phyloP scores from a whole-genome alignment of 2,797 vertebrate species.

The Acanthopagrus latus region DNA sequence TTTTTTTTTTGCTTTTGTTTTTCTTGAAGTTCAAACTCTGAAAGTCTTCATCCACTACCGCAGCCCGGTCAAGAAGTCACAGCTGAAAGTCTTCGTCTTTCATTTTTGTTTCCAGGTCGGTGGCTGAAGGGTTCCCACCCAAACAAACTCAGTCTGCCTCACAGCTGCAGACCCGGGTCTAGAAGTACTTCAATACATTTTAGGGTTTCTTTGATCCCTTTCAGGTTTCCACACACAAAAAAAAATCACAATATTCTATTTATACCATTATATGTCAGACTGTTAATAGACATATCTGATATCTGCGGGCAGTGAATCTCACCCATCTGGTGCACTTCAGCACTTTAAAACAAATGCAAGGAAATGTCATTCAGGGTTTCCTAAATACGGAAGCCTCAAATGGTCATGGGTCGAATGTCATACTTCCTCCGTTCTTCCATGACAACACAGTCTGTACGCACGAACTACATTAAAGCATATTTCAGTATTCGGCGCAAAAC shows the following conservation, averaged over 20 bases:
- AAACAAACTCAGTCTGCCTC: slow-evolving; percentile 30
- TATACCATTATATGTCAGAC: not conserved
- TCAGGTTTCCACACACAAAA: slow-evolving; percentile 7
- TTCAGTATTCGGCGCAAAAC: too few species aligned
- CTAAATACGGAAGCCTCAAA: not conserved
- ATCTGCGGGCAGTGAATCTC: not conserved
- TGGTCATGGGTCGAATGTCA: too few species aligned
- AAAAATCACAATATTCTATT: slow-evolving; percentile 13
- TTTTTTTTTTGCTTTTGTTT: not conserved
- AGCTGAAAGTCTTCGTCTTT: slow-evolving; percentile 5
- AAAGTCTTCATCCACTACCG: slow-evolving; percentile 21
- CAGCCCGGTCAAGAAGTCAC: slow-evolving; percentile 8
- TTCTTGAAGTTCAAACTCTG: slow-evolving; percentile 25
- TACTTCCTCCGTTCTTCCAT: too few species aligned
- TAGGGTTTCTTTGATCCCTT: not conserved
- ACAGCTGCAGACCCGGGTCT: slow-evolving; percentile 64
- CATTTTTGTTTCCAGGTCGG: not conserved
- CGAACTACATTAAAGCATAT: too few species aligned
- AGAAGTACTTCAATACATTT: slow-evolving; percentile 3
- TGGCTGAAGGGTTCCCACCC: slow-evolving; percentile 10
- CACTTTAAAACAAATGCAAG: slow-evolving; percentile 51
- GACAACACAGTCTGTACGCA: too few species aligned
- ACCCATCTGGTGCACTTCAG: slow-evolving; percentile 2
- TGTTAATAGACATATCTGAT: not conserved
- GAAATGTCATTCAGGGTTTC: slow-evolving; percentile 15